Percentiles rank a stretch among this genome's conserved stretches.
phyloP scores from a whole-genome alignment of 2,797 vertebrate genomes.

The Xenopus petersii region DNA sequence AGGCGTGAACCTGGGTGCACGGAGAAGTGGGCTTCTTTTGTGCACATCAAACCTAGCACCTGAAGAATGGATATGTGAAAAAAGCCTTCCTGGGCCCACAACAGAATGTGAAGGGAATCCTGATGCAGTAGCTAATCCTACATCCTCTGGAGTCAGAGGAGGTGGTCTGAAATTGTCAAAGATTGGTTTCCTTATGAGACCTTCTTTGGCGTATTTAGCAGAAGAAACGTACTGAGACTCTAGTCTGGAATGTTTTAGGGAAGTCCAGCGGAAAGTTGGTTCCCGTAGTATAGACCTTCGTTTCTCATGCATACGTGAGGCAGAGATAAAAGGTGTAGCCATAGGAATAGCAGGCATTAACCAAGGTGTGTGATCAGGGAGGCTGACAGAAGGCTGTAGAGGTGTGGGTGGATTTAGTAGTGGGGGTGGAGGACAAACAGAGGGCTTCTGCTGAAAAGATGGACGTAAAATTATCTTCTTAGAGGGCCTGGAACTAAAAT shows the following conservation, averaged over 20 bases:
- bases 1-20: slow-evolving; percentile 92
- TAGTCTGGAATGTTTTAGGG: slow-evolving; percentile 81
- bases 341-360: slow-evolving; percentile 83
- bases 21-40: slow-evolving; percentile 88
- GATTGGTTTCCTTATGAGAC: slow-evolving; percentile 94
- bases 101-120: slow-evolving; percentile 74
- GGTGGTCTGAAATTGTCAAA: slow-evolving; percentile 98
- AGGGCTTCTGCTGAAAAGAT: slow-evolving; percentile 81
- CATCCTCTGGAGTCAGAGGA: slow-evolving; percentile 90
- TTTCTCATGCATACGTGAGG: slow-evolving; percentile 84
- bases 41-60: slow-evolving; percentile 81
- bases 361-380: slow-evolving; percentile 82
- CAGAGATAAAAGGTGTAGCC: slow-evolving; percentile 77
- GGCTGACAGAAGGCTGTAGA: slow-evolving; percentile 76
- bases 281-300: slow-evolving; percentile 90
- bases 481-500: slow-evolving; percentile 74
- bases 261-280: slow-evolving; percentile 95
- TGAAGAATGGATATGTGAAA: slow-evolving; percentile 76
- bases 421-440: slow-evolving; percentile 90
- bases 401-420: slow-evolving; percentile 76
- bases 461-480: slow-evolving; percentile 80
- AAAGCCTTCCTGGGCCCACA: slow-evolving; percentile 77
- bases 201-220: slow-evolving; percentile 98
- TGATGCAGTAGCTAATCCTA: slow-evolving; percentile 80
- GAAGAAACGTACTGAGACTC: slow-evolving; percentile 95